Evolutionary conservation across 1,140 invertebrate species (phyloP).

Genomic region (Drosophila rhopaloa): DNA sequence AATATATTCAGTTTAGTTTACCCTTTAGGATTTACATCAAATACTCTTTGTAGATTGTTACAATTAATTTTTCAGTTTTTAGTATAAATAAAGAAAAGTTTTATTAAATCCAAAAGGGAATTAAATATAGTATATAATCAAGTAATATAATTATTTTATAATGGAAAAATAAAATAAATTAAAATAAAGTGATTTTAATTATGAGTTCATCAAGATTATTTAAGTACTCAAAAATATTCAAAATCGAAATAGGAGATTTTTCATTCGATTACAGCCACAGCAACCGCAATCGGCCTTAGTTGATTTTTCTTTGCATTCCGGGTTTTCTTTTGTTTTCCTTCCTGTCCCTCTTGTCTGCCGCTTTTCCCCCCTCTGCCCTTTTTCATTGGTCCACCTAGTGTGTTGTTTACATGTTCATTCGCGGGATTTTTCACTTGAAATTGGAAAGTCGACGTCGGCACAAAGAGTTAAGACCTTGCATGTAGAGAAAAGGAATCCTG

Average conservation of each 20-base stretch:
- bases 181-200: no score
- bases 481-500: conserved; percentile 2
- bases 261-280: conserved; percentile 3
- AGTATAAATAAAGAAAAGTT: no score
- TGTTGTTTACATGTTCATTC: conserved; percentile 82
- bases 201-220: no score
- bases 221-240: background rate
- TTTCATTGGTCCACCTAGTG: conserved; percentile 58
- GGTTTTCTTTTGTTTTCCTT: conserved; percentile 44
- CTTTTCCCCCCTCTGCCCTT: conserved; percentile 15
- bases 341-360: conserved; percentile 8
- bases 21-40: no score
- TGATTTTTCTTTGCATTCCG: conserved; percentile 49
- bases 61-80: no score
- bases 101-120: no score
- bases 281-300: conserved; percentile 15
- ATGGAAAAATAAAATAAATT: no score
- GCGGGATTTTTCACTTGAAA: conserved; percentile 81
- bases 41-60: no score
- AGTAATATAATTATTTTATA: no score
- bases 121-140: no score
- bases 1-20: no score
- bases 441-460: conserved; percentile 76
- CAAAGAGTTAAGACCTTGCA: conserved; percentile 70
- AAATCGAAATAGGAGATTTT: background rate